Percentiles rank a stretch among this genome's conserved stretches.
phyloP scores from a whole-genome alignment of 1,140 invertebrate species.

The Drosophila truncata region DNA sequence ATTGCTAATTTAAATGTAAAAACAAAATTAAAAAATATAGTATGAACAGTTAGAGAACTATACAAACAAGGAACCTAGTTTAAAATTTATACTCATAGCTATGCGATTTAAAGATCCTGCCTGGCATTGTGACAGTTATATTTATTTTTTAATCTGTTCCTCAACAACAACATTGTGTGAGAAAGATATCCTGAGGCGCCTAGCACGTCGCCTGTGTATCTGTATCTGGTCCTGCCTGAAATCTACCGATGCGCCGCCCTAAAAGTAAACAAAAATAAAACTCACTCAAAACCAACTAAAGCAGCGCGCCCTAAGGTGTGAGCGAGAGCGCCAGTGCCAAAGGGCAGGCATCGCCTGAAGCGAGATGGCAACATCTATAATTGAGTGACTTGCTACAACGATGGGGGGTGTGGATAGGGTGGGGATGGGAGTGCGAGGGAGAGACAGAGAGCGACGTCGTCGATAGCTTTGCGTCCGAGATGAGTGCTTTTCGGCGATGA shows the following conservation, averaged over 20 bases:
- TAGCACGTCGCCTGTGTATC: not conserved
- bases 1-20: too few relatives aligned
- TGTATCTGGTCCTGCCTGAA: conserved; percentile 19
- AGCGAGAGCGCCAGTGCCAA: conserved; percentile 11
- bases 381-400: too few relatives aligned
- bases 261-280: conserved; percentile 28
- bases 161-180: too few relatives aligned
- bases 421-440: conserved; percentile 9
- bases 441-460: conserved; percentile 43
- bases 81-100: too few relatives aligned
- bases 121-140: not conserved
- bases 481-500: conserved; percentile 34
- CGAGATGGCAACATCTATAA: conserved; percentile 42
- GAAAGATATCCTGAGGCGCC: conserved; percentile 13
- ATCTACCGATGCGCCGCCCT: conserved; percentile 67
- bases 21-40: too few relatives aligned
- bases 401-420: too few relatives aligned
- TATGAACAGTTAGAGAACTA: too few relatives aligned
- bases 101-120: too few relatives aligned
- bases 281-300: conserved; percentile 39
- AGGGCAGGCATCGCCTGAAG: conserved; percentile 10
- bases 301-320: conserved; percentile 12
- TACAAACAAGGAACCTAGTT: too few relatives aligned
- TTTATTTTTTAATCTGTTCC: not conserved
- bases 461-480: conserved; percentile 49